phyloP scores from a whole-genome alignment of 2,113 vertebrate species.

The Cepphus grylle region DNA sequence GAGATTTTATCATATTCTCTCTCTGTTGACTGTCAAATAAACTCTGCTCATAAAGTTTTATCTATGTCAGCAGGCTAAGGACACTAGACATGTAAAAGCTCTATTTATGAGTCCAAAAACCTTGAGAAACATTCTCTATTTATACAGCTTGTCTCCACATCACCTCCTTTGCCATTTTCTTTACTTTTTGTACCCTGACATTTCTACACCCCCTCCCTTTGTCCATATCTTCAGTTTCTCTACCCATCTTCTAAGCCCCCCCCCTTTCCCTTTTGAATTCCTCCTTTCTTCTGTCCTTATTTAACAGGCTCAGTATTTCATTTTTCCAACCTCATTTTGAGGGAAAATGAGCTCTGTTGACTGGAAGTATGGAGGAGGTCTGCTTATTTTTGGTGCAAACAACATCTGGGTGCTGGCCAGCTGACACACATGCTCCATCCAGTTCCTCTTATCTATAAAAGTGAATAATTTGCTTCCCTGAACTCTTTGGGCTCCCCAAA shows the following conservation, averaged over 20 bases:
- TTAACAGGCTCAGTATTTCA: neutral
- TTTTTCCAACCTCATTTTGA: neutral
- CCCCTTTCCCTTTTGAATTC: neutral
- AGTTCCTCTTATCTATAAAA: neutral
- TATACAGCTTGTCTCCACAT: neutral
- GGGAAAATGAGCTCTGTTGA: neutral
- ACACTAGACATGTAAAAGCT: neutral
- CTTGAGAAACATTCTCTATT: neutral
- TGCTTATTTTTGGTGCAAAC: neutral
- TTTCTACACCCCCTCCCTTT: neutral
- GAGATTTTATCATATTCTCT: neutral
- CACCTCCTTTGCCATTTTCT: neutral
- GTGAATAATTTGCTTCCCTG: neutral
- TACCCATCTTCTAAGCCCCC: neutral
- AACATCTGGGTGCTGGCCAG: neutral
- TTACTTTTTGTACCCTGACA: neutral
- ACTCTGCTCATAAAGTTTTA: neutral
- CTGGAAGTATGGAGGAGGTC: neutral
- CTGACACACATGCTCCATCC: neutral
- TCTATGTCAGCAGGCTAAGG: neutral
- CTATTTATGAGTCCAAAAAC: neutral
- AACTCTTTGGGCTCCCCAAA: neutral
- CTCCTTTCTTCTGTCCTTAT: neutral
- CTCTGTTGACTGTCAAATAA: neutral
- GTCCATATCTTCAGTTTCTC: neutral